Conservation (phyloP, 2,113 vertebrate genomes). For the Vulpes ferrilata region DNA sequence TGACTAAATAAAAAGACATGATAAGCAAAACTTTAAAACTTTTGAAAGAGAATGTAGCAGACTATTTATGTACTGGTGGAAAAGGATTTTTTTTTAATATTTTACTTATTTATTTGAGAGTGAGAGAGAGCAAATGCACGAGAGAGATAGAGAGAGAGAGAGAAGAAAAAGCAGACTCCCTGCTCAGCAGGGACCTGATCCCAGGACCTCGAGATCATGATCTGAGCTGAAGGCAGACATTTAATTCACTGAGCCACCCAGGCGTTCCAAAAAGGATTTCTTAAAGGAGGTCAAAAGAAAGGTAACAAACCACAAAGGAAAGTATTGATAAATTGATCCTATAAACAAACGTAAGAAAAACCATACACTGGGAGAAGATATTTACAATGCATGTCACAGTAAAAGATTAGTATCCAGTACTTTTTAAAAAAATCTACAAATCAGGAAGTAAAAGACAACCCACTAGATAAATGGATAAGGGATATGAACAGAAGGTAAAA, state of each 20-base stretch:
- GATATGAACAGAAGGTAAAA: neutral
- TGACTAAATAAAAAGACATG: neutral
- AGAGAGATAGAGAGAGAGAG: neutral
- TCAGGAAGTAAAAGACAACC: neutral
- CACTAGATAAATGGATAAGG: neutral
- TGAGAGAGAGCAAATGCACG: neutral
- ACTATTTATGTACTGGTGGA: neutral
- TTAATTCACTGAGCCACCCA: neutral
- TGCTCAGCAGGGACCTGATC: neutral
- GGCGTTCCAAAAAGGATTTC: neutral
- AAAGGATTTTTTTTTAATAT: neutral
- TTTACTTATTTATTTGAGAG: neutral
- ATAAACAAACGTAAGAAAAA: conserved; percentile 30
- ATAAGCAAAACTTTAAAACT: neutral
- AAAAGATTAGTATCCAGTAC: neutral
- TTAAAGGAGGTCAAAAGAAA: neutral
- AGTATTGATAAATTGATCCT: neutral
- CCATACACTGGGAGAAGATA: neutral
- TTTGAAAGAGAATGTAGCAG: neutral
- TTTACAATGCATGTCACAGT: neutral
- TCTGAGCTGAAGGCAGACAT: neutral
- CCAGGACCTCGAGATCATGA: neutral
- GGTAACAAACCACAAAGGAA: neutral
- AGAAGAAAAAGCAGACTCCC: neutral
- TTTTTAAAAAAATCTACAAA: neutral